Conservation (phyloP, 2,113 vertebrate species). For the Sylvilagus bachmani region DNA sequence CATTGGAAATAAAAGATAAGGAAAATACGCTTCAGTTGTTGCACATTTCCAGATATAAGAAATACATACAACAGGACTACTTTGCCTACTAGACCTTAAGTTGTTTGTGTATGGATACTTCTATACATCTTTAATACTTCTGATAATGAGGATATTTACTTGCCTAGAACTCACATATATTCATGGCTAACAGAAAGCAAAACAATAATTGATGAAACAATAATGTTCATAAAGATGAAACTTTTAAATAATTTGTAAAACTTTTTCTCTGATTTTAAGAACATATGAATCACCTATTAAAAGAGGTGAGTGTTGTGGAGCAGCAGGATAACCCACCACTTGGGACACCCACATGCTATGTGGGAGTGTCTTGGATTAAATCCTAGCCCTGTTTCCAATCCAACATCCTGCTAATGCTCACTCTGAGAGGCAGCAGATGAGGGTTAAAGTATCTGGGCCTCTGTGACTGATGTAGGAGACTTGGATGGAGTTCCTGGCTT, state of each 20-base stretch:
- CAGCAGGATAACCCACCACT: no score
- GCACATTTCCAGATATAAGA: not conserved
- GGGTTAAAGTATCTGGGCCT: no score
- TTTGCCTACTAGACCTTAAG: not conserved
- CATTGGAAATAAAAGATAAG: not conserved
- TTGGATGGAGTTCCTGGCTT: no score
- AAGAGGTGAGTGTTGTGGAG: not conserved
- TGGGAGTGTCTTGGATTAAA: no score
- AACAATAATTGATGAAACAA: not conserved
- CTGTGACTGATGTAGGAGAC: no score
- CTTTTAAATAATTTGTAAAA: slow-evolving; percentile 21
- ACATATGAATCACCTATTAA: not conserved
- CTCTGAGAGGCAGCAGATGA: no score
- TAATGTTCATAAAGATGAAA: not conserved
- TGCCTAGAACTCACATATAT: not conserved
- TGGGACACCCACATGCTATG: no score
- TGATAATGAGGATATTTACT: not conserved
- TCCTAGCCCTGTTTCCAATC: no score
- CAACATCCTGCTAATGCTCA: no score
- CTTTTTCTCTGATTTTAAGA: not conserved
- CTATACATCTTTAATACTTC: not conserved
- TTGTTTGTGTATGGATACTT: not conserved
- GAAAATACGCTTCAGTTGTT: not conserved
- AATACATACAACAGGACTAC: not conserved
- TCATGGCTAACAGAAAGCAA: not conserved